Evolutionary conservation across 2,113 vertebrate genomes (phyloP), one percentile per base, ranked within the genome.

Genomic region (Morone chrysops): DNA sequence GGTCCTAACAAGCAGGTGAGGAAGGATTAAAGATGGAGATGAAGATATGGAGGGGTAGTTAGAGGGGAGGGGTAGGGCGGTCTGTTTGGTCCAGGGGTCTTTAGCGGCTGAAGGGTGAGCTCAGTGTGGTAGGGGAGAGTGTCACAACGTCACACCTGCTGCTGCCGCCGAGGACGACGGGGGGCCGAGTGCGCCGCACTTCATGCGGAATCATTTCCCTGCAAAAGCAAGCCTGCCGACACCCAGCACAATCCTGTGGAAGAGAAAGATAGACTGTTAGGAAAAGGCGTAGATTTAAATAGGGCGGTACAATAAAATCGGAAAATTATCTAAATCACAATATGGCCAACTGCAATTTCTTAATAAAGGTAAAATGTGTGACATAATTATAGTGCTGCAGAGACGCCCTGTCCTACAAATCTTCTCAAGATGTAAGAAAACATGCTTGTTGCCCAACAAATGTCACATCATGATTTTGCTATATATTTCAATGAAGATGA

Each of bases 151-250:
- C 95, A 96, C 96, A 96, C 97, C 97, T 96, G 96, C 96, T 96
- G 95, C 96, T 95, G 94, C 81, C 90, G 92, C 92, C 92, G 82
- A 83, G 78, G 89, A 88, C 86, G 90, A 92, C 91, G 93, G 95
- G 94, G 94, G 95, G 95, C 95, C 95, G 95, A 96, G 96, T 96
- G 96, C 93, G 91, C 73, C 71, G 95, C 92, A 94, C 96, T 98
- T 98, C 98, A 98, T 99, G 97, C 86, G 98, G 98, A 97, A 99
- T 99, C 98, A 99, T 99, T 96, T 99, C 98, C 96, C 94, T 94
- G 91, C 90, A 92, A 97, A 94, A 93, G 90, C 92, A 78, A 95
- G 95, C 86, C 92, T 95, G 95, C 85, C 89, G 90, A 85, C 95
- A 91, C 93, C 91, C 93, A 95, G 95, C 89, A 93, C 93, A 72